Base-by-base conservation (phyloP, 92 coral and sea anemone species). In the Isaurus tuberculatus region DNA sequence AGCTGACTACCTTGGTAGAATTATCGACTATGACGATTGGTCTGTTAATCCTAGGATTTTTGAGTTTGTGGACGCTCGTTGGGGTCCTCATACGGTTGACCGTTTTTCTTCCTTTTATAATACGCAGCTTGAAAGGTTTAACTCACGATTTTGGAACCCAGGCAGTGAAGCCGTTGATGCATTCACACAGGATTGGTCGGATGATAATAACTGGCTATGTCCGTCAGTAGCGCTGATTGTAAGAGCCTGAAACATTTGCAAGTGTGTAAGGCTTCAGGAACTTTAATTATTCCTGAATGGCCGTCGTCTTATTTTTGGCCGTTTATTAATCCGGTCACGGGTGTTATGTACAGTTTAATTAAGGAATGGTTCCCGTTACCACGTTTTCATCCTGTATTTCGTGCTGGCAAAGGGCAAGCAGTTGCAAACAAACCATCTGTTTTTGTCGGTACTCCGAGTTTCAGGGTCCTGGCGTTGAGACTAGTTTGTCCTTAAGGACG, bases 361-460 rank as follows among this genome's bases (percentile, higher is more conserved):
- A 30, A 29, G 28, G 71, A 65, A 20, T 65, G 71, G 71, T 65
- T 29, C 16, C 34, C 30, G 72, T 10, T 66, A 30, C 72, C 26
- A 30, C 17, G 0, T 65, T 26, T 65, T 26, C 5, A 65, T 65
- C 70, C 70, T 31, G 70, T 29, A 27, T 30, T 65, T 65, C 1
- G 2, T 65, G 70, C 79, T 26, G 79, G 65, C 29, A 43, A 34
- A 49, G 57, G 61, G 57, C 61, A 42, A 37, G 57, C 79, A 26
- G 34, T 42, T 40, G 20, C 79, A 42, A 37, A 72, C 3, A 30
- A 72, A 11, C 53, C 29, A 37, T 72, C 79, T 36, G 73, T 80
- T 44, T 80, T 80, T 28, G 67, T 36, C 51, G 57, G 34, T 34
- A 61, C 73, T 63, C 84, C 73, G 27, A 55, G 46, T 29, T 80